Base-by-base conservation (phyloP, 2,888 invertebrate species). In the Nymphalis polychloros region DNA sequence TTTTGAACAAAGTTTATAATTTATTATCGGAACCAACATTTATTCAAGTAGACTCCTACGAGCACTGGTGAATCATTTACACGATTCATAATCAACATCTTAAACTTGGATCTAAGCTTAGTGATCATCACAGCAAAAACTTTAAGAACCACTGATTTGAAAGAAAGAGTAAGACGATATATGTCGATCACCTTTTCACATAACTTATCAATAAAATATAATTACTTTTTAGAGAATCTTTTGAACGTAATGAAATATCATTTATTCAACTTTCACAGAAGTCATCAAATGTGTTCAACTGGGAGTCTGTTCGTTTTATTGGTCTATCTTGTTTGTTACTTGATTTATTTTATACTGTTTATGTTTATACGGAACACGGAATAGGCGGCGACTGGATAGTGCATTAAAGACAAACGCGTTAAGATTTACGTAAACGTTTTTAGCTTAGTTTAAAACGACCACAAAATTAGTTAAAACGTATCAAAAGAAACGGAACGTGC, bases 321-420 rank as follows among this genome's bases (percentile, higher is more conserved):
- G 74, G 77, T 77, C 80, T 76, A 79, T 84, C 79, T 73, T 77
- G 78, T 79, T 77, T 78, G 79, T 63, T 46, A 64, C 75, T 79
- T 84, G 84, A 85, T 85, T 85, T 84, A 85, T 82, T 62, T 50
- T 69, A 64, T 57, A 70, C 69, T 73, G 74, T 79, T 59, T 75
- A 77, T 78, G 75, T 79, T 76, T 79, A 35, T 61, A 57, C 19
- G 48, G 55, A 48, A 71, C 71, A 69, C 48, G 69, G 67, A 69
- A 71, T 67, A 71, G 71, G 71, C 71, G 71, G 69, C 60, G 20
- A 64, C 59, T 57, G 63, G 65, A 50, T 59, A 61, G 57, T 71
- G 71, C 65, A 69, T 68, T 48, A 20, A 59, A 65, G 17, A 2
- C n/a, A 8, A 49, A 23, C 50, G 64, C 61, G 41, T 31, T 52